Evolutionary conservation across 1,140 invertebrate genomes (phyloP).

Genomic region (Sarcophaga bullata): DNA sequence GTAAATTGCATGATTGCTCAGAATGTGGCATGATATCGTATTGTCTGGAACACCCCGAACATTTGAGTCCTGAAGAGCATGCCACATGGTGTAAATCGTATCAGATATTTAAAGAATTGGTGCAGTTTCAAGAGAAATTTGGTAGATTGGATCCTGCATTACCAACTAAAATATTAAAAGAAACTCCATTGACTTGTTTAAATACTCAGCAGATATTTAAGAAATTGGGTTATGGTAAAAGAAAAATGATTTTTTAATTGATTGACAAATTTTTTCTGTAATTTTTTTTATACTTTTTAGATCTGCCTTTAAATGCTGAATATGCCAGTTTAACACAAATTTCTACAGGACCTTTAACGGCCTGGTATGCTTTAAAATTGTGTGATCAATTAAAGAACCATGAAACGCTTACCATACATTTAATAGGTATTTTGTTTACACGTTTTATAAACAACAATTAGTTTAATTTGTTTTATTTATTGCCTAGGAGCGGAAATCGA

Average conservation of each 20-base stretch:
- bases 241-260: not conserved
- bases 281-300: slow-evolving; percentile 44
- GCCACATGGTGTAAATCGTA: slow-evolving; percentile 69
- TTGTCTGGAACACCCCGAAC: slow-evolving; percentile 66
- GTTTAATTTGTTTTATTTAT: not conserved
- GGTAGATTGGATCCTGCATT: slow-evolving; percentile 70
- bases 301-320: slow-evolving; percentile 70
- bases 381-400: slow-evolving; percentile 56
- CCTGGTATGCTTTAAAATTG: slow-evolving; percentile 70
- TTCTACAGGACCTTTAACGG: slow-evolving; percentile 73
- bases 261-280: not conserved
- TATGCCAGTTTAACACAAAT: slow-evolving; percentile 74
- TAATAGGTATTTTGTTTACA: slow-evolving; percentile 50
- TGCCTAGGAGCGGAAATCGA: slow-evolving; percentile 73
- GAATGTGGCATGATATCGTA: slow-evolving; percentile 69
- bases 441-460: not conserved
- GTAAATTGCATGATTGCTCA: slow-evolving; percentile 67
- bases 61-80: slow-evolving; percentile 64
- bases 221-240: slow-evolving; percentile 53
- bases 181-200: slow-evolving; percentile 52
- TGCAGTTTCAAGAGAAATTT: slow-evolving; percentile 67
- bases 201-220: slow-evolving; percentile 53
- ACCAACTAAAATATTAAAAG: slow-evolving; percentile 67
- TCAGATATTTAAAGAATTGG: slow-evolving; percentile 68
- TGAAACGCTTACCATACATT: slow-evolving; percentile 52